phyloP scores from a whole-genome alignment of 2,797 vertebrate species.

The Psittacula echo region DNA sequence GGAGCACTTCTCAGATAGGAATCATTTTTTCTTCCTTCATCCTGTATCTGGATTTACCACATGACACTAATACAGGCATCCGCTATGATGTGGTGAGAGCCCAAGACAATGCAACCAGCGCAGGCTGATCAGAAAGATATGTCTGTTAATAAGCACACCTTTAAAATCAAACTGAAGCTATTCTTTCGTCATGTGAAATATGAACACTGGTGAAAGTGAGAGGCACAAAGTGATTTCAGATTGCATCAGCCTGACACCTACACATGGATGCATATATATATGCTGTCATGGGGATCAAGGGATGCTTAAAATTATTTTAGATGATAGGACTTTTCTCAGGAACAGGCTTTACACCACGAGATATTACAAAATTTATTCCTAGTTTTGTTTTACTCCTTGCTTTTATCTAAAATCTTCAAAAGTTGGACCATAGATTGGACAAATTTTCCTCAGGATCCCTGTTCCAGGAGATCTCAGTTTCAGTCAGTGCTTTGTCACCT shows the following conservation, averaged over 20 bases:
- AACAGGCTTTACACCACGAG: background rate
- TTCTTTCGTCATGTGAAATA: background rate
- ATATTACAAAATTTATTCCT: background rate
- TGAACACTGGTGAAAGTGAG: background rate
- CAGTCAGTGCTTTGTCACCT: background rate
- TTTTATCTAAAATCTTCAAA: background rate
- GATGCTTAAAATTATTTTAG: background rate
- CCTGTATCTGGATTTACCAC: background rate
- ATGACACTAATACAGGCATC: background rate
- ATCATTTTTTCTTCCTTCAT: background rate
- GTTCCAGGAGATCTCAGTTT: background rate
- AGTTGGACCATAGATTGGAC: background rate
- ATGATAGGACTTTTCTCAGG: background rate
- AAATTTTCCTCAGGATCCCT: background rate
- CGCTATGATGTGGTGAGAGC: background rate
- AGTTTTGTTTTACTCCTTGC: background rate
- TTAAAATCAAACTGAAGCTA: background rate
- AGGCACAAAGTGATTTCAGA: background rate
- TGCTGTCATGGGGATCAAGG: background rate
- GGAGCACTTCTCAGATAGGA: background rate
- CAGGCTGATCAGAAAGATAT: background rate
- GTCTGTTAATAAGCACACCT: background rate
- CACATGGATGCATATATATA: fast-evolving
- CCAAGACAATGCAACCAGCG: fast-evolving
- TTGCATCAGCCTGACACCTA: background rate